Base-by-base conservation (phyloP, 2,888 invertebrate genomes). In the Allolobophora icterica region DNA sequence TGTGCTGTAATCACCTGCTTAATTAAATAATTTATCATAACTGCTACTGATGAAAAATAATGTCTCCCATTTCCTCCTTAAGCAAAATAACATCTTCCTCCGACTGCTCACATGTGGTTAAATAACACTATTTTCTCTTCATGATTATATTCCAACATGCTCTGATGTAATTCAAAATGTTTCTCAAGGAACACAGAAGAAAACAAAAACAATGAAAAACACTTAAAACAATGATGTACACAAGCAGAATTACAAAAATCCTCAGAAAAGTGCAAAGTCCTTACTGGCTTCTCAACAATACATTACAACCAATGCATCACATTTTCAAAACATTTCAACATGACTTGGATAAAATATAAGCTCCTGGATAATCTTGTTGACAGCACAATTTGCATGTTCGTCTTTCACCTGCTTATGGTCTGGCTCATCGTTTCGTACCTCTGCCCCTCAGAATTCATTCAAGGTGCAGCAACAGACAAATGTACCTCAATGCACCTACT, bases 41-140 rank as follows among this genome's bases (percentile, higher is more conserved):
- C n/a, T 71, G 71, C 71, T 71, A 71, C 30, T 71, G n/a, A 71
- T n/a, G 30, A 71, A 71, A 71, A 71, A 71, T 71, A 71, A 71
- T n/a, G 11, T 71, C 30, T n/a, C n/a, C 71, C 71, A 71, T 71
- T 71, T 71, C 71, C 71, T 71, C n/a, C 71, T 71, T 71, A 30
- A 71, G n/a, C n/a, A 71, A 71, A n/a, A 71, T 71, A 71, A n/a
- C 71, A 71, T 5, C n/a, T 71, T 30, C n/a, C 71, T 71, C 6
- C 30, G n/a, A n/a, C 30, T 71, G 71, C 6, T 71, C 71, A n/a
- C n/a, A n/a, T n/a, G 1, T 71, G 30, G n/a, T n/a, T 71, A 71
- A 71, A 71, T 71, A 71, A 71, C n/a, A n/a, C 71, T 13, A 8
- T 71, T 71, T 30, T 71, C 71, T n/a, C 8, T 71, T 71, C 71